These are phyloP conservation scores for Rhinophrynus dorsalis DNA, from an alignment of 2,797 vertebrate genomes.

Conservation along the genomic window DNA sequence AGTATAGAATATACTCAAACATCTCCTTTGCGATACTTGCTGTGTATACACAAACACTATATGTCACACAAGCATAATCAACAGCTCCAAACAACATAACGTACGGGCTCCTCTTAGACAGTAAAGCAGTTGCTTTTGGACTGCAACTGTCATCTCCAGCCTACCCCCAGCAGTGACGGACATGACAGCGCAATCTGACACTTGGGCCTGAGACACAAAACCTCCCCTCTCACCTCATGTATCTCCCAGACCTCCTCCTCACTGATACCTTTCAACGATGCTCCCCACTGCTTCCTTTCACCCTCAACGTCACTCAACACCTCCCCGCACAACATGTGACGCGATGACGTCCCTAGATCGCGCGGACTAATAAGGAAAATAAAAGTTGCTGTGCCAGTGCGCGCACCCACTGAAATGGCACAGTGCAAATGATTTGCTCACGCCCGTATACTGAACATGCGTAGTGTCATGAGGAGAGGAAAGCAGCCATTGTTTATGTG, in stretches of 20 bases:
- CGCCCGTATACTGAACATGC: too few species aligned
- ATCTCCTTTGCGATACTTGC: too few species aligned
- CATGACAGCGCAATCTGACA: not conserved
- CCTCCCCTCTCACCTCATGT: constrained; percentile 13
- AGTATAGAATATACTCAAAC: too few species aligned
- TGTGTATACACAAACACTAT: too few species aligned
- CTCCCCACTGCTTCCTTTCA: constrained; percentile 1
- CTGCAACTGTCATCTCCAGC: too few species aligned
- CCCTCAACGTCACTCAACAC: constrained; percentile 12
- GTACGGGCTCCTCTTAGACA: too few species aligned
- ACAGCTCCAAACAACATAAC: too few species aligned
- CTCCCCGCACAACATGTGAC: constrained; percentile 5
- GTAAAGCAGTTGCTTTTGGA: too few species aligned
- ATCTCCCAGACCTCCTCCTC: constrained; percentile 20
- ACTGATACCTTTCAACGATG: not conserved
- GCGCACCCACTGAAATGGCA: too few species aligned
- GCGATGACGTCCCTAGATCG: not conserved
- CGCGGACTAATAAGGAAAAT: not conserved
- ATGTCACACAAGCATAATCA: too few species aligned
- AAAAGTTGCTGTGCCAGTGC: too few species aligned
- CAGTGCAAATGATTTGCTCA: too few species aligned
- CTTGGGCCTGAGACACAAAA: not conserved
- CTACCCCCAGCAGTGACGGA: not conserved
- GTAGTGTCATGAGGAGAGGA: not conserved
- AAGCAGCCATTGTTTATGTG: not conserved